Percentiles rank a stretch among this genome's conserved stretches.
Evolutionary conservation across 2,888 invertebrate species (phyloP).

Genomic region (Temnothorax unifasciatus): DNA sequence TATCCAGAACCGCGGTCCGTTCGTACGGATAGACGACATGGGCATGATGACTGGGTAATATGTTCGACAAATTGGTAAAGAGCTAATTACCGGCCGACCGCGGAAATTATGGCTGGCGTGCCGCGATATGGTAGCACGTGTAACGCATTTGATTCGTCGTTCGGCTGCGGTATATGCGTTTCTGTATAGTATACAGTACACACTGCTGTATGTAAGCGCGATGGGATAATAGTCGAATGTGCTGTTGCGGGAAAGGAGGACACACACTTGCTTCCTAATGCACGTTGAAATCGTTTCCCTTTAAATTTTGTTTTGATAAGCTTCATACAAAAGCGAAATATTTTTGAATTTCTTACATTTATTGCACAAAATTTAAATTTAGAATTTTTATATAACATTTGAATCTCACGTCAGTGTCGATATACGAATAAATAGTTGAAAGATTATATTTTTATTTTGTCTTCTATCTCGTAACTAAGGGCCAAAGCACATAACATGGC

Average conservation of each 20-base stretch:
- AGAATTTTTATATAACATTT: neutral
- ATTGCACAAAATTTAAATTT: neutral
- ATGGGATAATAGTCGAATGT: conserved; percentile 48
- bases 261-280: neutral
- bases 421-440: neutral
- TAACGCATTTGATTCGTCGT: conserved; percentile 44
- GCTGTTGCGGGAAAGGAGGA: neutral
- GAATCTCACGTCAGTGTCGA: neutral
- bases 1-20: conserved; percentile 55
- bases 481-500: too few relatives aligned
- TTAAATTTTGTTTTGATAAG: neutral
- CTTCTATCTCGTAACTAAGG: neutral
- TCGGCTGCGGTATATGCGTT: conserved; percentile 27
- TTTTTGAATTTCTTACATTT: neutral
- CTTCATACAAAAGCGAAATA: neutral
- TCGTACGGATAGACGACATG: conserved; percentile 20
- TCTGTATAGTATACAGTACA: conserved; percentile 33
- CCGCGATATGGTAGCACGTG: conserved; percentile 52
- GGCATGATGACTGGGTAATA: conserved; percentile 73
- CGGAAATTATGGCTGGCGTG: conserved; percentile 65
- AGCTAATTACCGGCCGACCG: conserved; percentile 75
- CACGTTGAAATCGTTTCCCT: neutral
- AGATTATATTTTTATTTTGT: neutral
- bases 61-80: conserved; percentile 78
- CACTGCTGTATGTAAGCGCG: conserved; percentile 35